Evolutionary conservation across 2,113 vertebrate species (phyloP).

Genomic region (Notothenia rossii): DNA sequence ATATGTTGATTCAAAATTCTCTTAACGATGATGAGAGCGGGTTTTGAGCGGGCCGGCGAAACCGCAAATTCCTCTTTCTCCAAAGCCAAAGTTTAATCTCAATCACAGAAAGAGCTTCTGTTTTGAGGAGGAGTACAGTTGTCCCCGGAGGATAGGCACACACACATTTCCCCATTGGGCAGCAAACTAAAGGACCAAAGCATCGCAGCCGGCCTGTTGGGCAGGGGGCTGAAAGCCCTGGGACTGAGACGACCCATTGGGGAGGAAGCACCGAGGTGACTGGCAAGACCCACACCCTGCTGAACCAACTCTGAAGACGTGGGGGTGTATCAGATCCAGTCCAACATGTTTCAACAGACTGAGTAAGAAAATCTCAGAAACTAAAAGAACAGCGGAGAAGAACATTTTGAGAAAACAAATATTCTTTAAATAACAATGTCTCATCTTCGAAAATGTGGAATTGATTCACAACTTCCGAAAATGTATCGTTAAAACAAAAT

Average conservation of each 20-base stretch:
- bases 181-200: conserved; percentile 15
- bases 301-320: conserved; percentile 18
- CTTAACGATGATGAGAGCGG: neutral
- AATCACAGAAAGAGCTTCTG: conserved; percentile 18
- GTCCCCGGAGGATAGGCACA: conserved; percentile 12
- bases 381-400: conserved; percentile 6
- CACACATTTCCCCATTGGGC: conserved; percentile 19
- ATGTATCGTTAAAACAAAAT: too few relatives aligned
- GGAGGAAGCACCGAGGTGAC: conserved; percentile 29
- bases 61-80: conserved; percentile 1
- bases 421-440: too few relatives aligned
- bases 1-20: conserved; percentile 8
- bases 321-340: neutral
- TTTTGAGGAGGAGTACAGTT: conserved; percentile 13
- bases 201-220: conserved; percentile 7
- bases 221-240: neutral
- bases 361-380: neutral
- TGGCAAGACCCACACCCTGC: neutral
- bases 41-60: neutral
- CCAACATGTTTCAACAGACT: conserved; percentile 5
- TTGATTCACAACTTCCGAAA: too few relatives aligned
- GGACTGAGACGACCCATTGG: conserved; percentile 15
- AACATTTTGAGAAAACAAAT: too few relatives aligned
- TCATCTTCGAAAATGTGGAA: too few relatives aligned
- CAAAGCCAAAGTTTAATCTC: conserved; percentile 31